These are phyloP conservation scores for Cryptoblepharus egeriae DNA, from an alignment of 2,797 vertebrate genomes.

Conservation along the genomic window DNA sequence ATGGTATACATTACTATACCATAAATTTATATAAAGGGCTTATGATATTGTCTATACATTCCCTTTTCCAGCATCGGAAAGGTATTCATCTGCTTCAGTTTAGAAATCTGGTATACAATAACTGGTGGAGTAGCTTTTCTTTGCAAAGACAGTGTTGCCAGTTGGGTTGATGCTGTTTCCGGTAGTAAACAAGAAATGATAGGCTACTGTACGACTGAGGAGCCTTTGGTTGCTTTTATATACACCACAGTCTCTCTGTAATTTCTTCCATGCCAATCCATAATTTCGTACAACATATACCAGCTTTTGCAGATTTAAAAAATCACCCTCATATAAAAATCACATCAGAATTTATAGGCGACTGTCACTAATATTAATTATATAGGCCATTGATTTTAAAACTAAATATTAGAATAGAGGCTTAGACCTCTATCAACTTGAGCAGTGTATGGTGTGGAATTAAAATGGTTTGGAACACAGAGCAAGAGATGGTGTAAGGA, in stretches of 20 bases:
- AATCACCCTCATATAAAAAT: accelerated
- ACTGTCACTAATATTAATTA: conserved; percentile 48
- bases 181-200: not conserved
- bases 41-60: no score
- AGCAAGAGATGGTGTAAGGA: conserved; percentile 49
- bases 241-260: not conserved
- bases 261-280: not conserved
- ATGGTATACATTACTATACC: no score
- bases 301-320: conserved; percentile 2
- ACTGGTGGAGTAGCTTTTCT: conserved; percentile 33
- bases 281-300: not conserved
- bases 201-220: conserved; percentile 22
- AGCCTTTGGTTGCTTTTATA: conserved; percentile 11
- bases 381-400: conserved; percentile 58
- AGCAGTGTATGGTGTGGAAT: conserved; percentile 39
- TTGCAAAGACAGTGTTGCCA: conserved; percentile 7
- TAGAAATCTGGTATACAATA: not conserved
- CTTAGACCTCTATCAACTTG: conserved; percentile 49
- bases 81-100: conserved; percentile 22
- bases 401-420: conserved; percentile 56
- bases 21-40: no score
- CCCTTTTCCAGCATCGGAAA: no score
- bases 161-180: conserved; percentile 33
- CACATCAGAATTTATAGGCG: conserved; percentile 40
- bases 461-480: conserved; percentile 45